These are phyloP conservation scores for Platyscapa corneri DNA, from an alignment of 1,140 invertebrate species.

Conservation along the genomic window DNA sequence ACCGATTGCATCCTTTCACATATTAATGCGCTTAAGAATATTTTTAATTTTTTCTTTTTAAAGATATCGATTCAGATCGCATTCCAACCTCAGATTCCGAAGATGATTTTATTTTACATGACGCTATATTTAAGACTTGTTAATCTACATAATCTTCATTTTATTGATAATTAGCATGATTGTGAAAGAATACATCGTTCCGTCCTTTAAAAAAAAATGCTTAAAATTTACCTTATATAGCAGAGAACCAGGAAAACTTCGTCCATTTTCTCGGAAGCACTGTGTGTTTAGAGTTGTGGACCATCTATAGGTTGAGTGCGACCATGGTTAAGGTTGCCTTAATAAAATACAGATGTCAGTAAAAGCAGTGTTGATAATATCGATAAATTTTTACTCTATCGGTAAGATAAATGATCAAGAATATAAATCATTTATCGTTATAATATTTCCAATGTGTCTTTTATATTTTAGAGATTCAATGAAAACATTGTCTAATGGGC, in stretches of 20 bases:
- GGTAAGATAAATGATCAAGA: neutral
- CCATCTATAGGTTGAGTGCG: neutral
- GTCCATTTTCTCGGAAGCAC: constrained; percentile 47
- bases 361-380: neutral
- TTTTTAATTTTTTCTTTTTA: constrained; percentile 14
- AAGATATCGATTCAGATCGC: neutral
- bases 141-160: neutral
- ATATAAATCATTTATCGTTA: neutral
- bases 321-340: neutral
- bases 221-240: constrained; percentile 47
- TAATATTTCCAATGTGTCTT: no score
- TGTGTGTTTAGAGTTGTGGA: neutral
- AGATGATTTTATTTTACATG: neutral
- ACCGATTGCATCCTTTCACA: neutral
- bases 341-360: neutral
- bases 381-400: neutral
- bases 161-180: neutral
- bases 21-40: neutral
- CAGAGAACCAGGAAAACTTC: constrained; percentile 33
- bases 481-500: no score
- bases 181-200: neutral
- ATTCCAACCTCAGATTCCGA: neutral
- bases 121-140: neutral
- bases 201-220: neutral
- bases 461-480: neutral